Conservation (phyloP, 1,140 invertebrate genomes). For the Archivesica marissinica region DNA sequence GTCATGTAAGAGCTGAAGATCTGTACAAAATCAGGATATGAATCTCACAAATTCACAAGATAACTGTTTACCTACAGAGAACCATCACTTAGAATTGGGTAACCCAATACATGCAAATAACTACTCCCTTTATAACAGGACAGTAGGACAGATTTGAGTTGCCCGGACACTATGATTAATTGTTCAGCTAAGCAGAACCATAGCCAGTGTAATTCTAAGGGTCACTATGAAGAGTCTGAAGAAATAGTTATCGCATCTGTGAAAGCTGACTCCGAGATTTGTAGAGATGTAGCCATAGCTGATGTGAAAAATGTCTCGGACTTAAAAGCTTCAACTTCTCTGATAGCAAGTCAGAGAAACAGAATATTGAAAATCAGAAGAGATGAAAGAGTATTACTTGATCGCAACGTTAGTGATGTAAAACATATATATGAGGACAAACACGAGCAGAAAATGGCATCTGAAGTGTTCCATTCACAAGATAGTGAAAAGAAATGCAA, state of each 20-base stretch:
- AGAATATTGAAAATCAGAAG: neutral
- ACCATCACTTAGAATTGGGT: no score
- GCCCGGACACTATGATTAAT: no score
- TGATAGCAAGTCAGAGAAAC: conserved; percentile 15
- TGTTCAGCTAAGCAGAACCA: neutral
- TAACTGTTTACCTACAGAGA: no score
- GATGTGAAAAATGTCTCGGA: neutral
- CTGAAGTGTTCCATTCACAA: neutral
- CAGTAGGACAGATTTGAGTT: no score
- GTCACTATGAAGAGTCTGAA: neutral
- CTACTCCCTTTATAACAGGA: no score
- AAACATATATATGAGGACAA: neutral
- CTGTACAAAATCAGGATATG: no score
- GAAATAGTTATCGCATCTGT: neutral
- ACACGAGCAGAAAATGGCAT: neutral
- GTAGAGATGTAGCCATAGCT: neutral
- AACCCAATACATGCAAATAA: no score
- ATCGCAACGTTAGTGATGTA: neutral
- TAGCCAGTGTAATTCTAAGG: neutral
- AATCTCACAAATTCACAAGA: no score
- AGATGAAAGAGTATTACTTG: neutral
- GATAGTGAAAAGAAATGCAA: no score
- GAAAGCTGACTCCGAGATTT: neutral
- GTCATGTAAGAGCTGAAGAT: no score
- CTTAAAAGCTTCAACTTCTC: neutral